Evolutionary conservation across 2,113 vertebrate species (phyloP).

Genomic region (Phyllopteryx taeniolatus): DNA sequence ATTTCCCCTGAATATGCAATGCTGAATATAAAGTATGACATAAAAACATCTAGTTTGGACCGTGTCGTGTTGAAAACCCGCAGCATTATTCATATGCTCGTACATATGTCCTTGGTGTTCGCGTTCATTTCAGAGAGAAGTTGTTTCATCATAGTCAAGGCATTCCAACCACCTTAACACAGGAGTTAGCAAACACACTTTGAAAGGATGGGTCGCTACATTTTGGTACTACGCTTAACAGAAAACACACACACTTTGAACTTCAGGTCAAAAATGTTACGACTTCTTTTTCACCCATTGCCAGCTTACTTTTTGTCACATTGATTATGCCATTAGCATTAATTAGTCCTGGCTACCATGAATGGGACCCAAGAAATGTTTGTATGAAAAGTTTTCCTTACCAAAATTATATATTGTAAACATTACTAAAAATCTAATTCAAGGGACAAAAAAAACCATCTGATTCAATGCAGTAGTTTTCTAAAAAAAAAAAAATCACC

Average conservation of each 20-base stretch:
- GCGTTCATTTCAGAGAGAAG: slow-evolving; percentile 12
- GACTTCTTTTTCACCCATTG: no score
- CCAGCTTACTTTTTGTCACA: no score
- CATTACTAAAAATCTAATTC: no score
- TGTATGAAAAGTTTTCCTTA: no score
- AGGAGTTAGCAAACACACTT: slow-evolving; percentile 18
- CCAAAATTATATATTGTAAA: no score
- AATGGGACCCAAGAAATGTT: no score
- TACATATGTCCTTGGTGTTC: not conserved
- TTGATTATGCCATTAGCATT: no score
- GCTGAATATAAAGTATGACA: slow-evolving; percentile 11
- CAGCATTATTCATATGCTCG: not conserved
- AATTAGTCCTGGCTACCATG: no score
- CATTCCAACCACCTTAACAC: slow-evolving; percentile 25
- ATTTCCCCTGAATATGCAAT: slow-evolving; percentile 6
- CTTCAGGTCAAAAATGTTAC: slow-evolving; percentile 1
- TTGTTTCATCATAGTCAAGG: slow-evolving; percentile 34
- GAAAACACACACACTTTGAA: not conserved
- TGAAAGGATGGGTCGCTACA: not conserved
- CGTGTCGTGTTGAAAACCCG: slow-evolving; percentile 23
- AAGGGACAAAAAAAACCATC: no score
- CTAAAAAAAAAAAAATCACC: no score
- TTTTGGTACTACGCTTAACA: not conserved
- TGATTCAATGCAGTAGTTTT: no score
- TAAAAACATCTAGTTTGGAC: not conserved